Evolutionary conservation across 2,797 vertebrate species (phyloP).

Genomic region (Holocentrus rufus): DNA sequence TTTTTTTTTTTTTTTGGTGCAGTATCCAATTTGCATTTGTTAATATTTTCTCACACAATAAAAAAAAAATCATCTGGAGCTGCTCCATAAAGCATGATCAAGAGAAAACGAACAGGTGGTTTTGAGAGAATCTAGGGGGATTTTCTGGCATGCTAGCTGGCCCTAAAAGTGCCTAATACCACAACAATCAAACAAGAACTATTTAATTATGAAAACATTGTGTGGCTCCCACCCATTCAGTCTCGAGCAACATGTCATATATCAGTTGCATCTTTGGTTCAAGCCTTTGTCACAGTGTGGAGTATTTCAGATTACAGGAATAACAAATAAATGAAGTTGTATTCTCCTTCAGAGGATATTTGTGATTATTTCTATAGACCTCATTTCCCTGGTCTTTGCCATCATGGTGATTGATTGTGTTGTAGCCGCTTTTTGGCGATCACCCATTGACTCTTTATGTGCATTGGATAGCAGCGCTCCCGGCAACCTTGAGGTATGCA

Average conservation of each 20-base stretch:
- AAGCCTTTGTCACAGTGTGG: background rate
- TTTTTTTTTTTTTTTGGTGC: conserved; percentile 18
- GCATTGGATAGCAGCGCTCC: no score
- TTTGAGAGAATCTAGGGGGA: background rate
- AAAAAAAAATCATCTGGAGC: background rate
- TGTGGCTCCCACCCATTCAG: background rate
- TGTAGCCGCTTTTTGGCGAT: no score
- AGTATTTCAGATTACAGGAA: conserved; percentile 33
- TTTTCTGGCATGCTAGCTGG: conserved; percentile 10
- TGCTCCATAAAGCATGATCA: background rate
- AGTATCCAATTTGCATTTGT: conserved; percentile 9
- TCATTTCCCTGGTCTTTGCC: no score
- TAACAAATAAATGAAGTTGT: conserved; percentile 15
- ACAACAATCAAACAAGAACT: conserved; percentile 19
- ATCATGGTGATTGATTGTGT: no score
- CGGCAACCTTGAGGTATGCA: no score
- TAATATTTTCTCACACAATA: background rate
- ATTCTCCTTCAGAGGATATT: background rate
- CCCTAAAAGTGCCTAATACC: conserved; percentile 14
- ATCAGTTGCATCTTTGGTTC: background rate
- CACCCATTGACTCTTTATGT: no score
- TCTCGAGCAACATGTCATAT: no score
- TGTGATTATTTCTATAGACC: no score
- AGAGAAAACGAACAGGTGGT: conserved; percentile 29
- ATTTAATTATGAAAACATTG: conserved; percentile 31